Conservation (phyloP, 2,797 vertebrate species). For the Amphiprion clarkii region DNA sequence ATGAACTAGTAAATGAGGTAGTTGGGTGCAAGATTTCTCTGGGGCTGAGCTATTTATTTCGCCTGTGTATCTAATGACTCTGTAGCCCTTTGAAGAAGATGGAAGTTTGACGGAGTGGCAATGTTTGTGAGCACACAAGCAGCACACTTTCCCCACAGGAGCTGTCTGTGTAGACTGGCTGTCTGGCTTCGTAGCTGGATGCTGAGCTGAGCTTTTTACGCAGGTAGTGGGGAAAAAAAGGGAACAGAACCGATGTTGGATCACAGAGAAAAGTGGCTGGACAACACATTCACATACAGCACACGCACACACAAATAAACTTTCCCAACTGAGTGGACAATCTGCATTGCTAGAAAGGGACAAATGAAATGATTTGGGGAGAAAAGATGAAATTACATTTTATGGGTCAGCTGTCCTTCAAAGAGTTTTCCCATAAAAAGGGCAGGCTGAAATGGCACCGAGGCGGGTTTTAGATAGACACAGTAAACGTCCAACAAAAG, state of each 20-base stretch:
- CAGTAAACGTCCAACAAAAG: slow-evolving; percentile 46
- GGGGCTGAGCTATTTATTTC: slow-evolving; percentile 80
- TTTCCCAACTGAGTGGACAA: slow-evolving; percentile 29
- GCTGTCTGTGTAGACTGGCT: slow-evolving; percentile 46
- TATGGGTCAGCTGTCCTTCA: slow-evolving; percentile 61
- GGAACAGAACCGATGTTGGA: slow-evolving; percentile 49
- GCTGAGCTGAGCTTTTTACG: slow-evolving; percentile 54
- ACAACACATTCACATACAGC: slow-evolving; percentile 47
- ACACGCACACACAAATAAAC: slow-evolving; percentile 10
- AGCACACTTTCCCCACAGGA: slow-evolving; percentile 67
- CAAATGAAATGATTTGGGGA: slow-evolving; percentile 46
- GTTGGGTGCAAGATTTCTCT: slow-evolving; percentile 72
- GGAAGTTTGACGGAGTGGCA: slow-evolving; percentile 77
- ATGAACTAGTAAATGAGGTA: slow-evolving; percentile 72
- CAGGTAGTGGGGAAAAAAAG: slow-evolving; percentile 22
- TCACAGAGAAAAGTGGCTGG: slow-evolving; percentile 46
- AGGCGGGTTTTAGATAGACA: slow-evolving; percentile 35
- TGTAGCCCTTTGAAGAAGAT: slow-evolving; percentile 82
- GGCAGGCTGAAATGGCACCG: slow-evolving; percentile 41
- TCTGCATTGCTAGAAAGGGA: slow-evolving; percentile 30
- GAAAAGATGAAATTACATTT: slow-evolving; percentile 53
- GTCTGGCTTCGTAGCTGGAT: slow-evolving; percentile 47
- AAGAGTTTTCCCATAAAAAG: slow-evolving; percentile 34
- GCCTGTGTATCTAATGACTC: slow-evolving; percentile 79
- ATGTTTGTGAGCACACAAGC: slow-evolving; percentile 62